Conservation (phyloP, 2,797 vertebrate genomes). For the Gallirallus australis region DNA sequence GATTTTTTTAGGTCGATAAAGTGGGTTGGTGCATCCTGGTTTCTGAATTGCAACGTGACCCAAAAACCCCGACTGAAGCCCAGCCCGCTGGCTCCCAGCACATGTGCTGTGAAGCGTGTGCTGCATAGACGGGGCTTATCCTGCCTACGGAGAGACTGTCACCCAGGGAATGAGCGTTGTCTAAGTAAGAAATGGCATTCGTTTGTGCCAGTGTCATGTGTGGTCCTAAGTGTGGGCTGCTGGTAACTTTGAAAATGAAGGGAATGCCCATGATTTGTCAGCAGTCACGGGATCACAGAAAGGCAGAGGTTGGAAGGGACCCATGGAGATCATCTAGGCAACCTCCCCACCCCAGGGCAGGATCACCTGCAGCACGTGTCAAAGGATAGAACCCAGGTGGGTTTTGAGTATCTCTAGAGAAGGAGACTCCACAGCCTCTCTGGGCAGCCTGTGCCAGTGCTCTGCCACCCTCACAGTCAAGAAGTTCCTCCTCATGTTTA, state of each 20-base stretch:
- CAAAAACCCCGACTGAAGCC: neutral
- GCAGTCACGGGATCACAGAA: neutral
- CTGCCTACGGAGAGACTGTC: neutral
- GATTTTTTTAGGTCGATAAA: neutral
- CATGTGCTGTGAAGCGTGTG: fast-evolving
- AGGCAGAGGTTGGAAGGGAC: too few species aligned
- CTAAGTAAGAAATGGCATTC: neutral
- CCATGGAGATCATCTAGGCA: too few species aligned
- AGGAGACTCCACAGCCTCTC: too few species aligned
- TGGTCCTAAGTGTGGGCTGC: neutral
- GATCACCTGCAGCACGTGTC: too few species aligned
- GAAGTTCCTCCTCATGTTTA: too few species aligned
- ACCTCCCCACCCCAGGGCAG: too few species aligned
- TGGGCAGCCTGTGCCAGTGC: too few species aligned
- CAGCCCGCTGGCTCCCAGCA: neutral
- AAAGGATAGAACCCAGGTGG: too few species aligned
- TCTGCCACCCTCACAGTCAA: too few species aligned
- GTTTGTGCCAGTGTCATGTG: neutral
- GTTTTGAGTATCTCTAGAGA: too few species aligned
- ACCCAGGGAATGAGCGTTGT: neutral
- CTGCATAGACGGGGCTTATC: neutral
- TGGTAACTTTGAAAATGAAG: neutral
- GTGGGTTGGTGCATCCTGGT: neutral
- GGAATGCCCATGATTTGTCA: neutral
- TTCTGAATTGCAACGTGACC: neutral